Evolutionary conservation across 1,140 invertebrate species (phyloP).

Genomic region (Lasioglossum baleicum): DNA sequence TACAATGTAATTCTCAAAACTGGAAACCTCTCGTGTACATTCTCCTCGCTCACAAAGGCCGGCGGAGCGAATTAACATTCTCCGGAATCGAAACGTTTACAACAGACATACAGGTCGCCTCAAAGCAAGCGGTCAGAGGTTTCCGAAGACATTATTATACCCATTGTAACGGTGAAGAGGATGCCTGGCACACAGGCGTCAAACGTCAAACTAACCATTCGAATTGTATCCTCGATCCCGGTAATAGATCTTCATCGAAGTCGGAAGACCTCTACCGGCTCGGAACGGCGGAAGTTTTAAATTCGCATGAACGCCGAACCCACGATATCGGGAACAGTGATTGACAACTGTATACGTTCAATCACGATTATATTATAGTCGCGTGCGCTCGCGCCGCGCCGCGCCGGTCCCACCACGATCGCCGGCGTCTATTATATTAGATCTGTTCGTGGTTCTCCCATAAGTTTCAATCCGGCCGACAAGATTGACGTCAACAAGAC

Average conservation of each 20-base stretch:
- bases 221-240: not conserved
- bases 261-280: too few species aligned
- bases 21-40: too few species aligned
- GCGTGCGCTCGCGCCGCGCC: not conserved
- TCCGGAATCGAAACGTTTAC: too few species aligned
- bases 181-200: too few species aligned
- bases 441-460: constrained; percentile 1
- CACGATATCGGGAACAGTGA: constrained; percentile 3
- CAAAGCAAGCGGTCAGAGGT: too few species aligned
- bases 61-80: too few species aligned
- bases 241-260: constrained; percentile 17
- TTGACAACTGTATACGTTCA: constrained; percentile 24
- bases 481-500: constrained; percentile 24
- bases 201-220: not conserved
- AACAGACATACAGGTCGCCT: too few species aligned
- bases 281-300: not conserved
- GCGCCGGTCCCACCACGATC: not conserved
- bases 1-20: too few species aligned
- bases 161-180: too few species aligned
- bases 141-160: too few species aligned
- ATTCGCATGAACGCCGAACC: not conserved
- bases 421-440: constrained; percentile 9
- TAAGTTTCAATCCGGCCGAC: constrained; percentile 8
- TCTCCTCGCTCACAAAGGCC: too few species aligned
- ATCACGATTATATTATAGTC: constrained; percentile 41